Percentiles rank a stretch among this genome's conserved stretches.
phyloP scores from a whole-genome alignment of 2,797 vertebrate genomes.

The Spatula versicolor region DNA sequence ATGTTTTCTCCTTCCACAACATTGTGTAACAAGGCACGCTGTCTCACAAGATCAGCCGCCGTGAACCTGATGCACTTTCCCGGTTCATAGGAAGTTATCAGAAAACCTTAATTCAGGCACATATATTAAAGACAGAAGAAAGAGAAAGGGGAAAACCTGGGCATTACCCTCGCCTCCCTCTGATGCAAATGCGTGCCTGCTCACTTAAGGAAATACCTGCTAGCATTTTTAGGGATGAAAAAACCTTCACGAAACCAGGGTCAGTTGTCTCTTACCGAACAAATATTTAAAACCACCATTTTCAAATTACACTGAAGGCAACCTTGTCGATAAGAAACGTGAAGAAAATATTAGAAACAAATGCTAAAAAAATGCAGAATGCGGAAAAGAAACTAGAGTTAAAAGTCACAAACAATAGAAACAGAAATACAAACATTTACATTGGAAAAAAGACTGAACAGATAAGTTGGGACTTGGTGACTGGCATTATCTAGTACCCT shows the following conservation, averaged over 20 bases:
- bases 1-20: background rate
- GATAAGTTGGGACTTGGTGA: conserved; percentile 77
- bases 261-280: background rate
- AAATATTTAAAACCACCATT: background rate
- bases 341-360: background rate
- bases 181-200: background rate
- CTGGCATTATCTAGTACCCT: conserved; percentile 57
- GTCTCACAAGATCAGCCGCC: background rate
- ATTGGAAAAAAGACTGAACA: conserved; percentile 76
- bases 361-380: conserved; percentile 11
- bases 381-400: conserved; percentile 43
- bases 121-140: background rate
- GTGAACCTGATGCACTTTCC: accelerated
- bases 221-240: background rate
- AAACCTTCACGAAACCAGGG: background rate
- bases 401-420: conserved; percentile 60
- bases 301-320: background rate
- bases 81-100: background rate
- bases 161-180: background rate
- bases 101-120: background rate
- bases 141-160: conserved; percentile 6
- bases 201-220: background rate
- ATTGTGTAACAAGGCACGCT: background rate
- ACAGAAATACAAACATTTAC: conserved; percentile 77
- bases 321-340: background rate